Evolutionary conservation across 1,140 invertebrate species (phyloP).

Genomic region (Pentalonia nigronervosa): DNA sequence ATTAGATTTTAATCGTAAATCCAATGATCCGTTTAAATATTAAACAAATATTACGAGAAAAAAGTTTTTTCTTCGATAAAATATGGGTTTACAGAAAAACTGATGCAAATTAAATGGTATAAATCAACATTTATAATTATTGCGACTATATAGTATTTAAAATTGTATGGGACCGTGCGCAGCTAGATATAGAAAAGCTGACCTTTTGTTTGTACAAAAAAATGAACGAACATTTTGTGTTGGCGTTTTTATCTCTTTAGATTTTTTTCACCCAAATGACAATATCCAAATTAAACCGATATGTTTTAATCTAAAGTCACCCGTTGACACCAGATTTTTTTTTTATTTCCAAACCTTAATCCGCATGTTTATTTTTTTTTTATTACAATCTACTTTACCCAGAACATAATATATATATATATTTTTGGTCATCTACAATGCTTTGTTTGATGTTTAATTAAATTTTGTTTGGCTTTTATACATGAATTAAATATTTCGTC

Average conservation of each 20-base stretch:
- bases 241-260: conserved; percentile 47
- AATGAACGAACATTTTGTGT: conserved; percentile 40
- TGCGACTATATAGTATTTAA: background rate
- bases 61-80: conserved; percentile 22
- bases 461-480: conserved; percentile 26
- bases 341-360: conserved; percentile 18
- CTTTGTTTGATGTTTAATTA: conserved; percentile 54
- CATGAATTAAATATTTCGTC: conserved; percentile 9
- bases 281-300: conserved; percentile 57
- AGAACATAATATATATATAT: background rate
- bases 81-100: background rate
- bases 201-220: background rate
- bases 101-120: conserved; percentile 18
- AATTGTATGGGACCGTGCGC: background rate
- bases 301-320: conserved; percentile 51
- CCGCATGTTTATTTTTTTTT: conserved; percentile 43
- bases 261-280: conserved; percentile 35
- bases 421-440: conserved; percentile 31
- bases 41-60: conserved; percentile 19
- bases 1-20: background rate
- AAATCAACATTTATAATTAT: conserved; percentile 50
- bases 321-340: conserved; percentile 29
- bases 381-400: conserved; percentile 32
- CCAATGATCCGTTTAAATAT: background rate
- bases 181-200: background rate